Conservation (phyloP, 2,888 invertebrate genomes). For the Lycophotia porphyrea region DNA sequence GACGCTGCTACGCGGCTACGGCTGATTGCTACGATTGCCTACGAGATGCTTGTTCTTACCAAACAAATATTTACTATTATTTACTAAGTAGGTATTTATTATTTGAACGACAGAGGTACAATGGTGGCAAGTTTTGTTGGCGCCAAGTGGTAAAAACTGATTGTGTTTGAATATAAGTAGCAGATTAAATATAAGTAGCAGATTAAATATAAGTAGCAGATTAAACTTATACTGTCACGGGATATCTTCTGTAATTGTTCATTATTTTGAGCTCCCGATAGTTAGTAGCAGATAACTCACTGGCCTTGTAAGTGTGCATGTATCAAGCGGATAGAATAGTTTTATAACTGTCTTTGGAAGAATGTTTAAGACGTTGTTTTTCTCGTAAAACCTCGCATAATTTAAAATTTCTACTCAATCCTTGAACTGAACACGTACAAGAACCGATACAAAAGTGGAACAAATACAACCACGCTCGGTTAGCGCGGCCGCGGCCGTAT, state of each 20-base stretch:
- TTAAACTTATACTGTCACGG: too few relatives aligned
- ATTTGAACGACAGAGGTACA: background rate
- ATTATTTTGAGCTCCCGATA: too few relatives aligned
- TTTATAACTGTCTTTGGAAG: background rate
- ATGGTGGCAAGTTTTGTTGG: background rate
- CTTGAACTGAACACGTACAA: slow-evolving; percentile 1
- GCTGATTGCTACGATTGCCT: slow-evolving; percentile 75
- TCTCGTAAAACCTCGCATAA: background rate
- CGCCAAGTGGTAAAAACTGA: background rate
- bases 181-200: too few relatives aligned
- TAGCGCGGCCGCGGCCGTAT: slow-evolving; percentile 16
- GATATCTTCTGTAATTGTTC: too few relatives aligned
- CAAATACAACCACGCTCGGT: background rate
- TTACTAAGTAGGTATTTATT: background rate
- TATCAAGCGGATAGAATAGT: background rate
- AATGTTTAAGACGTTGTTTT: background rate
- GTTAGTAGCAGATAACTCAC: too few relatives aligned
- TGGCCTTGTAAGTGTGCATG: too few relatives aligned
- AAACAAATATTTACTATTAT: slow-evolving; percentile 24
- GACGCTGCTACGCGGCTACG: slow-evolving; percentile 62
- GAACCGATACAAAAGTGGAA: slow-evolving; percentile 2
- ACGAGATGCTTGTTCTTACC: slow-evolving; percentile 49
- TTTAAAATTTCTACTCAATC: background rate
- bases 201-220: too few relatives aligned
- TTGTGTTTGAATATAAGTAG: background rate